These are phyloP conservation scores for Drosophila arawakana DNA, from an alignment of 1,140 invertebrate genomes.

Conservation along the genomic window DNA sequence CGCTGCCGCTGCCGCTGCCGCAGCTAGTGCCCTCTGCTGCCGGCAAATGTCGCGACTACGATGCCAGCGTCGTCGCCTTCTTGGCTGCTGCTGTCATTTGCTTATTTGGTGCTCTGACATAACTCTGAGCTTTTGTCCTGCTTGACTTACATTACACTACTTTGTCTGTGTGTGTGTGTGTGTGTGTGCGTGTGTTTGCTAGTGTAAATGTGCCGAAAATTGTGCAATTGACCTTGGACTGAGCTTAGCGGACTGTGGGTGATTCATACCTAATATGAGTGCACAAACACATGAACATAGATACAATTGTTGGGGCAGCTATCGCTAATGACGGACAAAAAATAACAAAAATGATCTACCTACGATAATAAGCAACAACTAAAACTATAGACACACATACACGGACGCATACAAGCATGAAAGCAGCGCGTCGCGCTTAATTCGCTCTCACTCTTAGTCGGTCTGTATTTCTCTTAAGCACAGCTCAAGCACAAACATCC, in stretches of 20 bases:
- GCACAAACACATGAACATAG: background rate
- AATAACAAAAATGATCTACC: conserved; percentile 13
- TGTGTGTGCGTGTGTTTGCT: conserved; percentile 15
- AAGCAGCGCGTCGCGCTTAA: conserved; percentile 29
- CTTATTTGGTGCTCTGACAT: conserved; percentile 46
- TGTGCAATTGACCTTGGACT: conserved; percentile 63
- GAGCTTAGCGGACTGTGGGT: background rate
- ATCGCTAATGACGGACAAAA: conserved; percentile 25
- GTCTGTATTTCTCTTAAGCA: conserved; percentile 46
- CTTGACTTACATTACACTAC: background rate
- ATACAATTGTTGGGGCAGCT: conserved; percentile 10
- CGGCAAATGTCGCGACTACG: conserved; percentile 1
- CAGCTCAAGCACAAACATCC: conserved; percentile 25
- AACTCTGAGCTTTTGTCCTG: conserved; percentile 42
- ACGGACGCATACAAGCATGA: background rate
- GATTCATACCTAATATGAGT: conserved; percentile 5
- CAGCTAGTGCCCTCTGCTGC: background rate
- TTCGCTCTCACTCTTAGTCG: background rate
- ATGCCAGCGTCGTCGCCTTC: conserved; percentile 13
- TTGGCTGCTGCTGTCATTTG: conserved; percentile 18
- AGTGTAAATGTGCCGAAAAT: conserved; percentile 34
- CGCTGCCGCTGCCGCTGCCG: conserved; percentile 7
- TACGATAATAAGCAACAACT: conserved; percentile 21
- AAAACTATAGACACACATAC: conserved; percentile 4
- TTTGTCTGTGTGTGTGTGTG: conserved; percentile 21